These are phyloP conservation scores for Euwallacea similis DNA, from an alignment of 1,140 invertebrate species.

Conservation along the genomic window DNA sequence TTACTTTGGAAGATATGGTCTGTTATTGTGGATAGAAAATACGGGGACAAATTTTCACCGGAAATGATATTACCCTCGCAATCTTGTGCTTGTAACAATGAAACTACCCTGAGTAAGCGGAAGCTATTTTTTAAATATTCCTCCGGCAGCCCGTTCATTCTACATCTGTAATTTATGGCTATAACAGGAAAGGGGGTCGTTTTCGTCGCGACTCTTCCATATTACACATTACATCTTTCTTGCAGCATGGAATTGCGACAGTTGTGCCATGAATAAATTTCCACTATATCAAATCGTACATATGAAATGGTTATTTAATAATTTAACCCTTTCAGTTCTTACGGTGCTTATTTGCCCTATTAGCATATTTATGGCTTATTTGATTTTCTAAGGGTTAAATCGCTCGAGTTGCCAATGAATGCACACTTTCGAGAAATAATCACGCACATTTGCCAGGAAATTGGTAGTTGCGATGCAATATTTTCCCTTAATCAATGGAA, in stretches of 20 bases:
- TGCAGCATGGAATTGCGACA: slow-evolving; percentile 21
- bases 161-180: slow-evolving; percentile 24
- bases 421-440: too few relatives aligned
- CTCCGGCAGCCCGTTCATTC: slow-evolving; percentile 22
- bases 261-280: slow-evolving; percentile 35
- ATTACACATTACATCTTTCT: slow-evolving; percentile 18
- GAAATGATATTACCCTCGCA: slow-evolving; percentile 33
- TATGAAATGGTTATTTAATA: slow-evolving; percentile 27
- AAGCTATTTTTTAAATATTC: slow-evolving; percentile 36
- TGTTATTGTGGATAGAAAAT: slow-evolving; percentile 28
- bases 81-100: slow-evolving; percentile 35
- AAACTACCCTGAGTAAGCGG: slow-evolving; percentile 31
- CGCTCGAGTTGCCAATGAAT: background rate
- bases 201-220: slow-evolving; percentile 14
- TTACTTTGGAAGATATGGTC: slow-evolving; percentile 30
- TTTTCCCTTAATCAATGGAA: too few relatives aligned
- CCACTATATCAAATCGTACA: slow-evolving; percentile 21
- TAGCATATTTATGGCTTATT: slow-evolving; percentile 18
- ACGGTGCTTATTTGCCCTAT: slow-evolving; percentile 8
- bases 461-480: background rate
- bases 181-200: slow-evolving; percentile 18
- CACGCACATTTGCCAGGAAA: too few relatives aligned
- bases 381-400: slow-evolving; percentile 14
- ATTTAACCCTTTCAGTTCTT: slow-evolving; percentile 27
- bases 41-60: slow-evolving; percentile 32